Evolutionary conservation across 2,113 vertebrate genomes (phyloP), one percentile per base, ranked within the genome.

Genomic region (Zingel zingel): DNA sequence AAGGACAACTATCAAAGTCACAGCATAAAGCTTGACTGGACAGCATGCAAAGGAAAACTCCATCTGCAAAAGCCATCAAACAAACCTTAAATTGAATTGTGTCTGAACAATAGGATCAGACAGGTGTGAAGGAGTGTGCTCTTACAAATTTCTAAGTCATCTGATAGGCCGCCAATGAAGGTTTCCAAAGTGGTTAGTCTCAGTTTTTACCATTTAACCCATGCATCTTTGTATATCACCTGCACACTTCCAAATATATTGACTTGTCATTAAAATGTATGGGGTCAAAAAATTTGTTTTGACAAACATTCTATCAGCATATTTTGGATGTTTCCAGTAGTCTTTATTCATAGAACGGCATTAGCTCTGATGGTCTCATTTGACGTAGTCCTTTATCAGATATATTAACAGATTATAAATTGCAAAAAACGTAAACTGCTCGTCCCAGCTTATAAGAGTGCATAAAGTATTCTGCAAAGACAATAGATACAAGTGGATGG

Each of bases 1-100:
- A 67, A 84, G 63, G 33, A 64, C 56, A 54, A 9, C 33, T 27
- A 48, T 50, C 47, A 77, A 54, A 57, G 64, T 70, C 45, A 62
- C 19, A 39, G 15, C 13, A 9, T 47, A 25, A 23, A 66, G 21
- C 63, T 21, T 14, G 19, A 67, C 19, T 54, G 11, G 47, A 66
- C 33, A 66, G 10, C 43, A 16, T 36, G 19, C 8, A 48, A 27
- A 58, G 45, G n/a, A 58, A 51, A 54, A 45, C 25, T 3, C 5
- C 18, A 18, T 23, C 8, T 11, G 15, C 18, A 61, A 51, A 77
- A 39, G 10, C 25, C 57, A 57, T 56, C 1, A 58, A 59, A 50
- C 14, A 21, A 45, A 65, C 14, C 4, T 39, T 3, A 16, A 9
- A 19, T 4, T 68, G 15, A 48, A 36, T 23, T 15, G 13, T 56